Base-by-base conservation (phyloP, 2,888 invertebrate genomes). In the Lasioglossum malachurum region DNA sequence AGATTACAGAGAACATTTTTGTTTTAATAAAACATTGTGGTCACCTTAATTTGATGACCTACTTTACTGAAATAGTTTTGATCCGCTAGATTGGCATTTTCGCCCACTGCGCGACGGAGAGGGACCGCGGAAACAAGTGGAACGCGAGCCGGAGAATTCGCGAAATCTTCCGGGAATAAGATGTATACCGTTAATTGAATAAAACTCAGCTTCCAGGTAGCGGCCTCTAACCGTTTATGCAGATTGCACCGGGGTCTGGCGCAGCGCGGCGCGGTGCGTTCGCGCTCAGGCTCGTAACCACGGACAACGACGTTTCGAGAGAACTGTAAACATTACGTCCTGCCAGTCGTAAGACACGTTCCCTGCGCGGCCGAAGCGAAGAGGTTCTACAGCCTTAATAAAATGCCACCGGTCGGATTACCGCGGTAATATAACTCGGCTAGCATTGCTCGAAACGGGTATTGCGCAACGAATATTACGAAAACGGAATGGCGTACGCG, bases 331-430 rank as follows among this genome's bases (percentile, higher is more conserved):
- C 81, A 81, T 82, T 83, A 83, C 82, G 84, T 75, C 75, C 75
- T 88, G 83, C 88, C 80, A 84, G 79, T 83, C 88, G 89, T 89
- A 88, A 91, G 92, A 85, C 86, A 83, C 84, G 87, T 89, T 87
- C 76, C 88, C 38, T 16, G 27, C 74, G 67, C 71, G 49, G 38
- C n/a, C 83, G 57, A 89, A 73, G 75, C 77, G 77, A 83, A 73
- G 84, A 74, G 81, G 75, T 72, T 71, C 75, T 75, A 88, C 38
- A 69, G 78, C 60, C 76, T 87, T 79, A 79, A 87, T 89, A 89
- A 89, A 89, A 87, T 84, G 76, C 80, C 87, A 82, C 80, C 78
- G 88, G 77, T 88, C 87, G 84, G 84, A 89, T 87, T 89, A 84
- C 80, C 79, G 73, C 64, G 72, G 77, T 80, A 77, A 83, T 82